phyloP scores from a whole-genome alignment of 1,140 invertebrate species.

The Holcopasites calliopsidis region DNA sequence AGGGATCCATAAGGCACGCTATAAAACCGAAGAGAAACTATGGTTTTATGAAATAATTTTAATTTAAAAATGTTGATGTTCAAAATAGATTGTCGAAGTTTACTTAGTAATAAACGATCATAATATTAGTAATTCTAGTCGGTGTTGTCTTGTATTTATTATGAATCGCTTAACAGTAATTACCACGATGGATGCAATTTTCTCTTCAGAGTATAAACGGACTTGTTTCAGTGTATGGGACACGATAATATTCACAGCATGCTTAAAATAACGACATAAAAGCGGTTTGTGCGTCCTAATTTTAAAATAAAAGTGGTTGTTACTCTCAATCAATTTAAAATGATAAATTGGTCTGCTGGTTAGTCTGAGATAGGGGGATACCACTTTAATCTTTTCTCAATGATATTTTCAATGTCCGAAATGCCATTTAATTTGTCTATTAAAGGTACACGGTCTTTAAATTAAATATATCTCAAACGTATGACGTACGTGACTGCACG shows the following conservation, averaged over 20 bases:
- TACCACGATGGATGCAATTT: conserved; percentile 6
- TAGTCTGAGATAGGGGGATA: not conserved
- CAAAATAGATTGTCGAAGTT: not conserved
- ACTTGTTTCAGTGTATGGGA: not conserved
- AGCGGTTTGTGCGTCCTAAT: not conserved
- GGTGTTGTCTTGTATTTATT: not conserved
- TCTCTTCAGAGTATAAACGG: not conserved
- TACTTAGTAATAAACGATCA: not conserved
- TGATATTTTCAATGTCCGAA: not conserved
- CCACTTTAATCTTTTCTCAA: not conserved
- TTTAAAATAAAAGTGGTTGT: conserved; percentile 11
- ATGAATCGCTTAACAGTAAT: not conserved
- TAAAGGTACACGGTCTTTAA: no score
- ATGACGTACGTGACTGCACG: not conserved
- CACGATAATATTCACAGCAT: conserved; percentile 4
- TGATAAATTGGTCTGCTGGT: conserved; percentile 2
- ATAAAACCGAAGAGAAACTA: not conserved
- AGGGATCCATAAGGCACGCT: not conserved
- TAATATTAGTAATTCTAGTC: not conserved
- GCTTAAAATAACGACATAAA: conserved; percentile 6
- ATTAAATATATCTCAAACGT: no score
- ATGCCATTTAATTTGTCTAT: not conserved
- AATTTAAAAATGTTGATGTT: not conserved
- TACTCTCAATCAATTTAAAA: conserved; percentile 28
- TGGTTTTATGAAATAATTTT: no score